Evolutionary conservation across 30 jellyfish, hydroid and myxozoan species (phyloP), one percentile per base, ranked within the genome.

Genomic region (Hydractinia symbiolongicarpus): DNA sequence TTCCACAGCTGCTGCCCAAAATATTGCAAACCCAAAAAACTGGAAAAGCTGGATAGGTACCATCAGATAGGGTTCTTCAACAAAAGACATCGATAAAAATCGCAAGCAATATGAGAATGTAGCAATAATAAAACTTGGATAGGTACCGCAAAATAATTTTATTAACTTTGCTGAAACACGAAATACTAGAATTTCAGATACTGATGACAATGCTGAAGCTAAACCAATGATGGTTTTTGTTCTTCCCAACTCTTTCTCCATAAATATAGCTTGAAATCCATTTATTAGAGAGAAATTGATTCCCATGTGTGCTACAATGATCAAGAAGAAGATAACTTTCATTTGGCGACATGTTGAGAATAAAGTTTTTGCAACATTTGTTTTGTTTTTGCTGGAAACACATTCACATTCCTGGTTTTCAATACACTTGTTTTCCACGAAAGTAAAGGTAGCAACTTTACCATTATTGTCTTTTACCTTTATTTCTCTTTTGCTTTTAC

Each of bases 211-310:
- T 7, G 76, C 21, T 19, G 21, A 66, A 66, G 53, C 21, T 6
- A 66, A 0, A 66, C 76, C 76, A 66, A 66, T 53, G 49, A 66
- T 19, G 8, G 76, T 66, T 66, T 66, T 66, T 66, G 76, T 19
- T 66, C 5, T 53, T 13, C 49, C 53, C 5, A 66, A 53, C 76
- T 66, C 76, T 50, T 66, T 53, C 10, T 66, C 49, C 15, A 66
- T 19, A 1, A 4, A 66, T 2, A 66, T 66, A 1, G 76, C 21
- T 13, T 19, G 49, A 66, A 19, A 66, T 13, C 14, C 76, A 66
- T 6, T 30, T 1, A 30, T 30, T 30, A 30, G 44, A 30, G 44
- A 30, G 44, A 30, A 30, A 30, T 30, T 30, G 44, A 30, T 30
- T 1, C 44, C 44, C 44, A 30, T 30, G 44, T 30, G 44, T 30